These are phyloP conservation scores for Gymnopithys bicolor DNA, from an alignment of 2,797 vertebrate genomes.

Conservation along the genomic window DNA sequence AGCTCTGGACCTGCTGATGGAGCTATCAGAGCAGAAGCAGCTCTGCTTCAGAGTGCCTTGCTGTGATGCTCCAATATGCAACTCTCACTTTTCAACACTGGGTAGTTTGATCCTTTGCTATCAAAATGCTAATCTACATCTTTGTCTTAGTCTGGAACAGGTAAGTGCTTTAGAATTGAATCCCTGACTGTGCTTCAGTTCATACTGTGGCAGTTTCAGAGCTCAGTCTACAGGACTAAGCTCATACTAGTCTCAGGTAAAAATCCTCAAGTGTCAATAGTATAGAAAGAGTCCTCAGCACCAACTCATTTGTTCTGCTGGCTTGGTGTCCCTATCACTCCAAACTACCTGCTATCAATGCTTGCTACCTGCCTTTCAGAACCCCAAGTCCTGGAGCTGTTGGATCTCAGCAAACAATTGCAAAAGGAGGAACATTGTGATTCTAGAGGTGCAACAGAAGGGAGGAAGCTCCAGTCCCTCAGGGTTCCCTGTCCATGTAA, in stretches of 20 bases:
- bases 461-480: background rate
- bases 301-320: background rate
- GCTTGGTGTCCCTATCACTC: background rate
- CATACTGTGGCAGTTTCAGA: background rate
- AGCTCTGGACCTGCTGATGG: background rate
- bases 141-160: background rate
- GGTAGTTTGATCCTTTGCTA: background rate
- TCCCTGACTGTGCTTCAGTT: background rate
- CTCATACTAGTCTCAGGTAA: background rate
- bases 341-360: background rate
- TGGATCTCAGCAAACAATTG: background rate
- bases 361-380: background rate
- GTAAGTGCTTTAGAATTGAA: background rate
- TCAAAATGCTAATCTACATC: background rate
- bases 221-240: background rate
- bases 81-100: background rate
- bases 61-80: background rate
- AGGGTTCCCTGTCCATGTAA: background rate
- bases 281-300: accelerated
- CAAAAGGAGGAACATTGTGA: background rate
- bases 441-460: background rate
- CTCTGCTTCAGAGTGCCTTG: background rate
- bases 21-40: background rate
- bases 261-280: background rate
- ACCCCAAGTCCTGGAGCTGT: background rate